Percentiles rank a stretch among this genome's conserved stretches.
These are phyloP conservation scores for Leptonema lineaticorne DNA, from an alignment of 1,140 invertebrate species.

Conservation along the genomic window DNA sequence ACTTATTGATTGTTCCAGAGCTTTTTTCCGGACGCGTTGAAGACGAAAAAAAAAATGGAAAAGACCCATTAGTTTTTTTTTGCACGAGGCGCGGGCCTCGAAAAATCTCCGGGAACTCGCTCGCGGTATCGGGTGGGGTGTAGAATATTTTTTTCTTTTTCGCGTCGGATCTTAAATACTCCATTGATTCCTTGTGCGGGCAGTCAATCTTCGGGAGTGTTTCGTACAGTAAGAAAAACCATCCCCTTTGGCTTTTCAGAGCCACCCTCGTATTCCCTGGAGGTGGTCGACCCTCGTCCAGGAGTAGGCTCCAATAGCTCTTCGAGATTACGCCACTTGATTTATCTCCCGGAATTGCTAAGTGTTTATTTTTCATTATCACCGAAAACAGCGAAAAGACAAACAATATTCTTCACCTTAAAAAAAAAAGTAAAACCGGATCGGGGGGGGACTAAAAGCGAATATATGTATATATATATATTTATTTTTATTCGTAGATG, in stretches of 20 bases:
- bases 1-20: constrained; percentile 12
- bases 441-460: no score
- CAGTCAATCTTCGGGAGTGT: constrained; percentile 18
- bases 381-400: constrained; percentile 19
- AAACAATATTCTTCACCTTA: constrained; percentile 13
- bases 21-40: not conserved
- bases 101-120: not conserved
- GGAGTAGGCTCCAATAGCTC: constrained; percentile 5
- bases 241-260: not conserved
- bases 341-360: constrained; percentile 16
- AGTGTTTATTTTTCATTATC: constrained; percentile 22
- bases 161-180: constrained; percentile 19
- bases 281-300: constrained; percentile 1
- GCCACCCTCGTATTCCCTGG: not conserved
- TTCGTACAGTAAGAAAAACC: not conserved
- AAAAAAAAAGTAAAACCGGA: no score
- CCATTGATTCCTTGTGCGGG: constrained; percentile 21
- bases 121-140: not conserved
- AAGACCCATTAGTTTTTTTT: constrained; percentile 20
- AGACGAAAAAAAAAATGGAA: not conserved
- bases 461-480: no score
- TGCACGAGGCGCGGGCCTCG: not conserved
- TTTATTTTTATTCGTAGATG: no score
- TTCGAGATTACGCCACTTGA: constrained; percentile 27
- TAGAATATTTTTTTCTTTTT: no score